phyloP scores from a whole-genome alignment of 1,140 invertebrate genomes.

The Babylonia areolata region DNA sequence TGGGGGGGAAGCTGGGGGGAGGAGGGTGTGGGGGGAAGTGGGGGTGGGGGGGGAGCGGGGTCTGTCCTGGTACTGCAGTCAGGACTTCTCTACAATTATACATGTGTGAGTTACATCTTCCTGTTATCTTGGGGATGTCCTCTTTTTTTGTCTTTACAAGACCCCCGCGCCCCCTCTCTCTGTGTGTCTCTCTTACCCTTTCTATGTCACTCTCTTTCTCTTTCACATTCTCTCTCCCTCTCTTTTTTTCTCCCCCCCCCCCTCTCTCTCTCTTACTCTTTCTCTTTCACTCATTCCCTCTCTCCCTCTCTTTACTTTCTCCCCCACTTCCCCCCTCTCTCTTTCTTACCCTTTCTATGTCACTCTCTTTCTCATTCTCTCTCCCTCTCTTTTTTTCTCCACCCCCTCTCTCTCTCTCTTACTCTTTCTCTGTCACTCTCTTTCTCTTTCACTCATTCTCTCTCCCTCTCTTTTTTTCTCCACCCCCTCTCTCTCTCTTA shows the following conservation, averaged over 20 bases:
- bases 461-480: no score
- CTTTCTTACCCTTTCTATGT: not conserved
- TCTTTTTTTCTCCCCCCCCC: not conserved
- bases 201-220: not conserved
- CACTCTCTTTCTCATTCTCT: not conserved
- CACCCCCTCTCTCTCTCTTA: not conserved
- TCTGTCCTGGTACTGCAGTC: no score
- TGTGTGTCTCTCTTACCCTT: not conserved
- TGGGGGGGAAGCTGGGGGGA: no score
- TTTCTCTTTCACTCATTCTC: no score
- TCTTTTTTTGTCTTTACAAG: not conserved
- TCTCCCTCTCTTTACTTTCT: not conserved
- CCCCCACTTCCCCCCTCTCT: not conserved
- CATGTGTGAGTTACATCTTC: no score
- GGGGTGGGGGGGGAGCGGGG: no score
- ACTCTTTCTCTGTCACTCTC: no score
- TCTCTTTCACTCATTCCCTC: not conserved
- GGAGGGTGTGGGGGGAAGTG: no score
- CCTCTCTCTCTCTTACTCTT: not conserved
- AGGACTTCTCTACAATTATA: no score
- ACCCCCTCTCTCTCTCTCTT: not conserved
- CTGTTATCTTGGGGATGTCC: no score
- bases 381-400: no score
- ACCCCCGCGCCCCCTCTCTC: not conserved
- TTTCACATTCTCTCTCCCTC: not conserved